phyloP scores from a whole-genome alignment of 2,797 vertebrate species.

The Sebastes kiyomatsui region DNA sequence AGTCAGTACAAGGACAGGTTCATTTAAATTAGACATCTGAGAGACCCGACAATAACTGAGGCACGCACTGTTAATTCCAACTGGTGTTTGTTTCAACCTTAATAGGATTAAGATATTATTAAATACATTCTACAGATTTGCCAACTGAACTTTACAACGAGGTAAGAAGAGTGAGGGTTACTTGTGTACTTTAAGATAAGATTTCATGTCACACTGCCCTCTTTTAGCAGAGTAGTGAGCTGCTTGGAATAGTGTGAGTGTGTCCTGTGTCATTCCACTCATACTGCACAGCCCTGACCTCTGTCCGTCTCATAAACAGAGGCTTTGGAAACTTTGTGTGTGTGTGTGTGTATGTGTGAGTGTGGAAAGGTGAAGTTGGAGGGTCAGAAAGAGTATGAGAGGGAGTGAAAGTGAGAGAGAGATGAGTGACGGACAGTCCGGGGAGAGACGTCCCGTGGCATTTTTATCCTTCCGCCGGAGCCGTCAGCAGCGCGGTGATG shows the following conservation, averaged over 20 bases:
- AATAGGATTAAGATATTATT: conserved; percentile 45
- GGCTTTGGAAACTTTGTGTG: conserved; percentile 21
- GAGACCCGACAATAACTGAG: conserved; percentile 29
- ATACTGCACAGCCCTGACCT: conserved; percentile 23
- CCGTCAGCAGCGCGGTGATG: not conserved
- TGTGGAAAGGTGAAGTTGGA: not conserved
- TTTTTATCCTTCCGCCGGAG: conserved; percentile 21
- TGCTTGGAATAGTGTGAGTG: conserved; percentile 9
- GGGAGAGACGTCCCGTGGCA: not conserved
- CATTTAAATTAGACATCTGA: conserved; percentile 54
- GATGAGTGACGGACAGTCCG: conserved; percentile 21
- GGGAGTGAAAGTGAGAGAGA: conserved; percentile 34
- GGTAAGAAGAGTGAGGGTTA: not conserved
- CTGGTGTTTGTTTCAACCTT: conserved; percentile 53
- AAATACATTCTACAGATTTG: conserved; percentile 19
- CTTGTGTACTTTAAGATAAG: not conserved
- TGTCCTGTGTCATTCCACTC: conserved; percentile 21
- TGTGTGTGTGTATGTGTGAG: not conserved
- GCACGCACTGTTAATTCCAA: conserved; percentile 47
- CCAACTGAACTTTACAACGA: conserved; percentile 3
- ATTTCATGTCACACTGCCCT: conserved; percentile 11
- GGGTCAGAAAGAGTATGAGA: conserved; percentile 24
- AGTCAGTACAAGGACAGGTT: conserved; percentile 53
- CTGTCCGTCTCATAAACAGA: conserved; percentile 37
- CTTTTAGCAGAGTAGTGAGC: not conserved